Evolutionary conservation across 1,140 invertebrate species (phyloP).

Genomic region (Polyergus mexicanus): DNA sequence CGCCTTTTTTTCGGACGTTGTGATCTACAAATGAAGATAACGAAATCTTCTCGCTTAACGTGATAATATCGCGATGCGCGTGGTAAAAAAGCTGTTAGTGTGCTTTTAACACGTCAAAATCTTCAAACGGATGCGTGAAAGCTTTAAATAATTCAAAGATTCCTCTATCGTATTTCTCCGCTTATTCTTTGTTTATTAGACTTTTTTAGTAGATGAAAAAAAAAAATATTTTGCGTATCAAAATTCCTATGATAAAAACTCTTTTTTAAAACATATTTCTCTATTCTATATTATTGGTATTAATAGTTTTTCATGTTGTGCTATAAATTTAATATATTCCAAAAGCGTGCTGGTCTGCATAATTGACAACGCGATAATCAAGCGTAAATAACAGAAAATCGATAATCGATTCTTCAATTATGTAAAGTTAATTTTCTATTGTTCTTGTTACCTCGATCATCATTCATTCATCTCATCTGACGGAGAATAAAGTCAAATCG

Average conservation of each 20-base stretch:
- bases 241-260: background rate
- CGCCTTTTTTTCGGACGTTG: background rate
- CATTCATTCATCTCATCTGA: constrained; percentile 22
- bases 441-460: constrained; percentile 19
- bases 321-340: constrained; percentile 34
- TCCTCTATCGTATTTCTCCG: background rate
- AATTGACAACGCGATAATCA: constrained; percentile 13
- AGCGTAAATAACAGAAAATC: constrained; percentile 10
- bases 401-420: constrained; percentile 41
- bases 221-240: background rate
- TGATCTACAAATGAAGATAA: background rate
- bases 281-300: background rate
- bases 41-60: background rate
- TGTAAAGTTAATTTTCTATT: constrained; percentile 7
- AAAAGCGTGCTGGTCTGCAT: too few relatives aligned
- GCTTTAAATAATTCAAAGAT: background rate
- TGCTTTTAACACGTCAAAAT: background rate
- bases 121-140: background rate
- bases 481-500: constrained; percentile 26
- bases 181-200: background rate
- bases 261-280: background rate
- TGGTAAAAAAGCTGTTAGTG: background rate
- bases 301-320: background rate
- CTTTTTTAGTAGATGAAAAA: too few relatives aligned
- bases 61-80: background rate